These are phyloP conservation scores for Bombus pyrosoma DNA, from an alignment of 1,140 invertebrate species.

Conservation along the genomic window DNA sequence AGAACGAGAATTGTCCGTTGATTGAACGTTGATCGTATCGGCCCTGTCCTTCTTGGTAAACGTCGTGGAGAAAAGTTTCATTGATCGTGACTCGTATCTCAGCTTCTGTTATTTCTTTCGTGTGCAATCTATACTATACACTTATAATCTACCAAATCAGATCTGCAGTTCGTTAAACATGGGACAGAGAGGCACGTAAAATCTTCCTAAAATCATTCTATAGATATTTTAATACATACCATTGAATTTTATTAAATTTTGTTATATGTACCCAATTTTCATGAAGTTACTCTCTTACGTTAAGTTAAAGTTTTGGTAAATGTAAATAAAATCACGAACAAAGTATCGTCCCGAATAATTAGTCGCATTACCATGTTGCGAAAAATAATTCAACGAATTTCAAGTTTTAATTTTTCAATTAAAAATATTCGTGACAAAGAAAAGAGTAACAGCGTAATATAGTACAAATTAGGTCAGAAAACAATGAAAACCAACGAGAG, in stretches of 20 bases:
- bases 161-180: neutral
- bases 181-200: no score
- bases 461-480: neutral
- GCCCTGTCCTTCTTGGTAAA: constrained; percentile 12
- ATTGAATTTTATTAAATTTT: no score
- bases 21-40: constrained; percentile 1
- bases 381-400: no score
- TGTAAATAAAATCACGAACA: no score
- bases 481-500: neutral
- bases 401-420: neutral
- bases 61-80: constrained; percentile 27
- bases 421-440: neutral
- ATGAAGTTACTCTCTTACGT: no score
- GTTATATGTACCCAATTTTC: no score
- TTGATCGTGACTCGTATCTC: neutral
- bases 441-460: neutral
- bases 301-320: no score
- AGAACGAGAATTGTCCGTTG: constrained; percentile 30
- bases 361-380: no score
- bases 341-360: no score
- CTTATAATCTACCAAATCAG: neutral
- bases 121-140: neutral
- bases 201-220: no score
- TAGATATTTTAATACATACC: no score
- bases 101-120: neutral